Percentiles rank a stretch among this genome's conserved stretches.
phyloP scores from a whole-genome alignment of 2,113 vertebrate genomes.

The Alectura lathami region DNA sequence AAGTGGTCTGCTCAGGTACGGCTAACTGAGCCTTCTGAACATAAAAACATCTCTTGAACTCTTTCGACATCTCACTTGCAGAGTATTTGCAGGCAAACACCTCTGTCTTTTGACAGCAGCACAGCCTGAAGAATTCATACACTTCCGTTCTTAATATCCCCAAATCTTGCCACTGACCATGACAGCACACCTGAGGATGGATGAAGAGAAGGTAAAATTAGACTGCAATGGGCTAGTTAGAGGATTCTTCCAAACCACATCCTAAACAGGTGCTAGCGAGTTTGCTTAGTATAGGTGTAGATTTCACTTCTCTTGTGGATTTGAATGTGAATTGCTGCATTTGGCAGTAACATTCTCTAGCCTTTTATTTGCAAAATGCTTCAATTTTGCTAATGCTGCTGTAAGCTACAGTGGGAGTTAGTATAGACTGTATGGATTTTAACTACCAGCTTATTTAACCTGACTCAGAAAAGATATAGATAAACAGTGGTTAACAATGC shows the following conservation, averaged over 20 bases:
- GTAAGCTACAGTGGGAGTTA: not conserved
- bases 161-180: not conserved
- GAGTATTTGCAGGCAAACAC: not conserved
- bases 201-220: not conserved
- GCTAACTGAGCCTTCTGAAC: not conserved
- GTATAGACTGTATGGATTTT: not conserved
- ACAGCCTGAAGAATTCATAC: not conserved
- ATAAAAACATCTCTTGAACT: not conserved
- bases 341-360: not conserved
- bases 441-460: not conserved
- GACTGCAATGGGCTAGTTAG: not conserved
- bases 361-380: not conserved
- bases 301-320: not conserved
- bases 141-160: not conserved
- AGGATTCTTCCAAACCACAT: not conserved
- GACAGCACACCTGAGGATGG: not conserved
- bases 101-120: not conserved
- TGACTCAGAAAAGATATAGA: not conserved
- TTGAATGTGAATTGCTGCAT: not conserved
- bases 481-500: not conserved
- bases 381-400: not conserved
- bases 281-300: not conserved
- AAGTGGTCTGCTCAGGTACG: not conserved
- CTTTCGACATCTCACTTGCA: not conserved
- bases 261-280: not conserved